Base-by-base conservation (phyloP, 2,113 vertebrate genomes). In the Trachemys scripta region DNA sequence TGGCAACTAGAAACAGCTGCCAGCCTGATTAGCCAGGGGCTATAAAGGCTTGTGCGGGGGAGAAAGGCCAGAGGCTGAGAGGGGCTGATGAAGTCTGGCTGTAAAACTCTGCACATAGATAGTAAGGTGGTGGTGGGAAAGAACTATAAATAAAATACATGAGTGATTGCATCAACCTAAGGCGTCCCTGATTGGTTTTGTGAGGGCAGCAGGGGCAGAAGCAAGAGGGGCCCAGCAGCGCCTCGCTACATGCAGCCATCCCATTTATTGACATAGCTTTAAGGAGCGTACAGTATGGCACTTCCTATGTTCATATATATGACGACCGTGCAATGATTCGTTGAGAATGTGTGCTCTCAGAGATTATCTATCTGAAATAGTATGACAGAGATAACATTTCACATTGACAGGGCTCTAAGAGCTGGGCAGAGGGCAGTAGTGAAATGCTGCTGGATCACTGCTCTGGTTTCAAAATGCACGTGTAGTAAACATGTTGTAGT, bases 301-400 rank as follows among this genome's bases (percentile, higher is more conserved):
- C 27, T 16, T 84, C 50, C 69, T 29, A 57, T 53, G 79, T 20
- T 7, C 2, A 42, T 50, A 65, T 85, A 87, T 78, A 22, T 0
- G 0, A 19, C 12, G 89, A 53, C 51, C 0, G 0, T 0, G 51
- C 85, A 76, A 42, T 20, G 7, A 12, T 78, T 38, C 27, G 4
- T 38, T 76, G 79, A 69, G 79, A n/a, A 53, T 12, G n/a, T 1
- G 25, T 27, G 69, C 7, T 45, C 19, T 56, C 42, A 9, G 16
- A 69, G 62, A 69, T n/a, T 69, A 4, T 57, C 31, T 65, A 9
- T 6, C 83, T 76, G 78, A 72, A 88, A 62, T 3, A 19, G 81
- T 10, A n/a, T 19, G 82, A 80, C 91, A 59, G 50, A 90, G 88
- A 81, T 50, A 79, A 90, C 82, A 56, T 90, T 95, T 82, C 93